These are phyloP conservation scores for Leucophora obtusa DNA, from an alignment of 2,888 invertebrate species.

Conservation along the genomic window DNA sequence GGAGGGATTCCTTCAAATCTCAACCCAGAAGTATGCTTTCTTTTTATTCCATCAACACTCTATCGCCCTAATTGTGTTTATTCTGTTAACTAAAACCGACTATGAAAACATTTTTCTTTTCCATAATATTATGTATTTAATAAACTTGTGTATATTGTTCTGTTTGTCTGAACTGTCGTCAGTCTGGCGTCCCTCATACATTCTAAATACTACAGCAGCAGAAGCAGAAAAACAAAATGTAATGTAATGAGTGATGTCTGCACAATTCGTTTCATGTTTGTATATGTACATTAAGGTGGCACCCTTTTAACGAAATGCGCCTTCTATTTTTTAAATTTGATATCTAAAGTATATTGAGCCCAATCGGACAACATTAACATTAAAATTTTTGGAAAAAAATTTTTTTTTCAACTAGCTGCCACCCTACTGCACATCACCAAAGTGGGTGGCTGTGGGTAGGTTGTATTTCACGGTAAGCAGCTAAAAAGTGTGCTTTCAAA, in stretches of 20 bases:
- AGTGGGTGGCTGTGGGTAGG: slow-evolving; percentile 36
- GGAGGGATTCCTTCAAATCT: too few relatives aligned
- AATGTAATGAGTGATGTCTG: slow-evolving; percentile 55
- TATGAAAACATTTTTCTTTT: slow-evolving; percentile 23
- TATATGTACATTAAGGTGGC: background rate
- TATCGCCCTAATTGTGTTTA: background rate
- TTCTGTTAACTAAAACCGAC: background rate
- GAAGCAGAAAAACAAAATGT: slow-evolving; percentile 5
- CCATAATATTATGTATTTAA: slow-evolving; percentile 43
- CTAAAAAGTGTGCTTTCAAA: slow-evolving; percentile 53
- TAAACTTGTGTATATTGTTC: slow-evolving; percentile 47
- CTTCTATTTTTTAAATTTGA: too few relatives aligned
- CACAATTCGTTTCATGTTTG: slow-evolving; percentile 53
- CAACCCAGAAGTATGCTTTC: too few relatives aligned
- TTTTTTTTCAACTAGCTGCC: too few relatives aligned
- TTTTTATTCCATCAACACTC: background rate
- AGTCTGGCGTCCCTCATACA: slow-evolving; percentile 57
- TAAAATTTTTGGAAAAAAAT: too few relatives aligned
- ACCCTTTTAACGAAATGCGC: too few relatives aligned
- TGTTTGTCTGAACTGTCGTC: slow-evolving; percentile 55
- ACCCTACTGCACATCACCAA: background rate
- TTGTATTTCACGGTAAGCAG: background rate
- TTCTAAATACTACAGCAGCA: slow-evolving; percentile 9
- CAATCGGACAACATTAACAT: too few relatives aligned
- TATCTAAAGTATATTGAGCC: too few relatives aligned